phyloP scores from a whole-genome alignment of 2,113 vertebrate species.

The Thunnus maccoyii region DNA sequence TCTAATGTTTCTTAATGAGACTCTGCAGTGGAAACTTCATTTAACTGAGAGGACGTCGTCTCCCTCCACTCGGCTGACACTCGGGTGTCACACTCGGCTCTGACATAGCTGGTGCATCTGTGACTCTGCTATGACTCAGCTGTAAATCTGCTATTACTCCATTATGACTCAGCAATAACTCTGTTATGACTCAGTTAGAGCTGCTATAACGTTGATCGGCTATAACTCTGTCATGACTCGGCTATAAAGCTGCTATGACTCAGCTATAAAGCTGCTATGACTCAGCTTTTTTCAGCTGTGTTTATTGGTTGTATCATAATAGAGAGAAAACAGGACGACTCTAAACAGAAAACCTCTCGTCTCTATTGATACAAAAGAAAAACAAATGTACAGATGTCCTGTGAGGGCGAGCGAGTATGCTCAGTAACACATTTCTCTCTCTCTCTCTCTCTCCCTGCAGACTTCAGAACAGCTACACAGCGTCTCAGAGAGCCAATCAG shows the following conservation, averaged over 20 bases:
- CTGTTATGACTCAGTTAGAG: no score
- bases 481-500: conserved; percentile 97
- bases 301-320: no score
- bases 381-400: background rate
- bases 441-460: conserved; percentile 77
- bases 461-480: conserved; percentile 98
- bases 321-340: no score
- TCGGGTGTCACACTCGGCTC: no score
- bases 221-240: background rate
- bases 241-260: background rate
- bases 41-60: no score
- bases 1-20: no score
- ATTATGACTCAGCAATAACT: background rate
- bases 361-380: no score
- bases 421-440: background rate
- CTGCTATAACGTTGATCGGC: no score
- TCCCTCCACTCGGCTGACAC: no score
- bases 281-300: background rate
- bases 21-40: no score
- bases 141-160: background rate
- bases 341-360: no score
- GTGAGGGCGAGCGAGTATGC: background rate
- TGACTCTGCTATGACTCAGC: background rate
- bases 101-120: background rate
- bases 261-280: background rate